Percentiles rank a stretch among this genome's conserved stretches.
phyloP scores from a whole-genome alignment of 2,888 invertebrate genomes.

The Margaritifera margaritifera region DNA sequence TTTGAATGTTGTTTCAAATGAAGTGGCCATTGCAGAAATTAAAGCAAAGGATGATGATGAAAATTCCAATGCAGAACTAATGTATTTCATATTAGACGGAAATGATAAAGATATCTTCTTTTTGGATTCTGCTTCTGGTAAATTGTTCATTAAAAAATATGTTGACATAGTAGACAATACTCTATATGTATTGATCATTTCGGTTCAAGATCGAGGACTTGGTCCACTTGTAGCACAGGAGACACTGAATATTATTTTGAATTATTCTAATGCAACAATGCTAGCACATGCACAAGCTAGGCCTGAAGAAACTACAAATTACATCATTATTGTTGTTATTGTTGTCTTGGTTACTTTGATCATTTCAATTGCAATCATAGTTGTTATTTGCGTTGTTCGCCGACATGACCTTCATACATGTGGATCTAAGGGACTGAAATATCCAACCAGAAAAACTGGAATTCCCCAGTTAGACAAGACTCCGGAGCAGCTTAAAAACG shows the following conservation, averaged over 20 bases:
- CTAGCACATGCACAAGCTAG: neutral
- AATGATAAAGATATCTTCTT: conserved; percentile 76
- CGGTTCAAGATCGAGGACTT: conserved; percentile 41
- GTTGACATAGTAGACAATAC: conserved; percentile 38
- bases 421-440: conserved; percentile 12
- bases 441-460: neutral
- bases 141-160: conserved; percentile 39
- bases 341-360: conserved; percentile 47
- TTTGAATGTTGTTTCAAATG: conserved; percentile 48
- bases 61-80: conserved; percentile 91
- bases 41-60: conserved; percentile 93
- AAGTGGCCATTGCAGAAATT: conserved; percentile 75
- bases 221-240: conserved; percentile 23
- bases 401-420: conserved; percentile 35
- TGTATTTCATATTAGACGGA: conserved; percentile 88
- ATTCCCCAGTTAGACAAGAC: conserved; percentile 6
- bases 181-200: conserved; percentile 23
- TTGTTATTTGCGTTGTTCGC: conserved; percentile 40
- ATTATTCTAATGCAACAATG: conserved; percentile 37
- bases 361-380: conserved; percentile 41
- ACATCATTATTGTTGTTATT: conserved; percentile 42
- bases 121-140: conserved; percentile 40
- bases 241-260: conserved; percentile 25
- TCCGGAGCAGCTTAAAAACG: conserved; percentile 20
- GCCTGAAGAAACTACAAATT: conserved; percentile 29